Conservation (phyloP, 2,797 vertebrate genomes). For the Amblyraja radiata region DNA sequence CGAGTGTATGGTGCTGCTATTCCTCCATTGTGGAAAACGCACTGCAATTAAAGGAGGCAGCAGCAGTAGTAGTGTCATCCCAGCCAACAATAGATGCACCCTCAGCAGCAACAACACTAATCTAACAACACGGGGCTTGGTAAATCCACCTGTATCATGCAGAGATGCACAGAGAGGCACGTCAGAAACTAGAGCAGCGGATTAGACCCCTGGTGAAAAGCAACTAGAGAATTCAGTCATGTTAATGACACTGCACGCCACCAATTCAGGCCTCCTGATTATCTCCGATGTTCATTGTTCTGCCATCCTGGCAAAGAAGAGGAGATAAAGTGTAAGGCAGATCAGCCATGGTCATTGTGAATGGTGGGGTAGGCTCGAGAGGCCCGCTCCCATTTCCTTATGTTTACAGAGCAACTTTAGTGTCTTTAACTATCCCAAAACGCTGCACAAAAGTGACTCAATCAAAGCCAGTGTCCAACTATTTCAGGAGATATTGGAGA, state of each 20-base stretch:
- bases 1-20: neutral
- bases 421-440: neutral
- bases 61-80: slow-evolving; percentile 46
- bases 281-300: no score
- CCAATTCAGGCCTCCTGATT: no score
- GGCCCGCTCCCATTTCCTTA: no score
- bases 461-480: neutral
- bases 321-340: no score
- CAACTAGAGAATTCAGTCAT: neutral
- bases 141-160: neutral
- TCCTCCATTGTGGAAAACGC: neutral
- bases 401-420: neutral
- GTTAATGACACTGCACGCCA: no score
- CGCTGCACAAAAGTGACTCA: neutral
- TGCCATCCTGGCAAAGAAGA: no score
- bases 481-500: neutral
- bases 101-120: neutral
- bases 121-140: neutral
- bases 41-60: neutral
- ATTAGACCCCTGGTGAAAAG: neutral
- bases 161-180: neutral
- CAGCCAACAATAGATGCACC: slow-evolving; percentile 42
- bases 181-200: neutral
- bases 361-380: no score
- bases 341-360: no score